These are phyloP conservation scores for Colletes latitarsis DNA, from an alignment of 1,140 invertebrate species.

Conservation along the genomic window DNA sequence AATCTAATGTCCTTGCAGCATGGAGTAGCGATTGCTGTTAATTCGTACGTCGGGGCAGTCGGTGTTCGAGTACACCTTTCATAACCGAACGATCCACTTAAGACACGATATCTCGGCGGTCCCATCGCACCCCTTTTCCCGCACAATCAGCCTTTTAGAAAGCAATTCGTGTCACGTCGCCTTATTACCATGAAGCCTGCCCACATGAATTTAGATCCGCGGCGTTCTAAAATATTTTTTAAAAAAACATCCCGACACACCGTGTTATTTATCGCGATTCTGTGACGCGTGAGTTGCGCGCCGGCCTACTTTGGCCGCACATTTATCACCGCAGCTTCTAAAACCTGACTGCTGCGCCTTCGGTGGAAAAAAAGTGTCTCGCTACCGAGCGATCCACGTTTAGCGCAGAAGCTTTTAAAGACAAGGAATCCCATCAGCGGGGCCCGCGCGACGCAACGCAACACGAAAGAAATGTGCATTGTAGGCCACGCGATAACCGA, in stretches of 20 bases:
- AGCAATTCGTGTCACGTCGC: conserved; percentile 9
- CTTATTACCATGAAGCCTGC: conserved; percentile 20
- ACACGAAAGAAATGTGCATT: conserved; percentile 5
- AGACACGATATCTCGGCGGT: not conserved
- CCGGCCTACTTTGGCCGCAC: conserved; percentile 8
- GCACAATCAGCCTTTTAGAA: conserved; percentile 27
- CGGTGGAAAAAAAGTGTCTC: not conserved
- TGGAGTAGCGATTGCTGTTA: no score
- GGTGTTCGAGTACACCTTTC: conserved; percentile 1
- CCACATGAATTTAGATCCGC: not conserved
- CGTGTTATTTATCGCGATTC: conserved; percentile 24
- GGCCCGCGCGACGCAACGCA: not conserved
- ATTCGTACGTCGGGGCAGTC: not conserved
- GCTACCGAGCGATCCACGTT: conserved; percentile 2
- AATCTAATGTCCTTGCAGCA: no score
- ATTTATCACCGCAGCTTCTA: conserved; percentile 12
- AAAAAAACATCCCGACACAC: conserved; percentile 35
- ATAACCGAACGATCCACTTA: conserved; percentile 12
- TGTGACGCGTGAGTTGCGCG: conserved; percentile 10
- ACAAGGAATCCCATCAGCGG: not conserved
- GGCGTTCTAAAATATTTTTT: conserved; percentile 24
- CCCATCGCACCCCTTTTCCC: not conserved
- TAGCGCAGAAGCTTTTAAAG: not conserved
- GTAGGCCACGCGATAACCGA: conserved; percentile 23
- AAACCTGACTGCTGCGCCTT: not conserved